Evolutionary conservation across 2,113 vertebrate species (phyloP).

Genomic region (Equus quagga): DNA sequence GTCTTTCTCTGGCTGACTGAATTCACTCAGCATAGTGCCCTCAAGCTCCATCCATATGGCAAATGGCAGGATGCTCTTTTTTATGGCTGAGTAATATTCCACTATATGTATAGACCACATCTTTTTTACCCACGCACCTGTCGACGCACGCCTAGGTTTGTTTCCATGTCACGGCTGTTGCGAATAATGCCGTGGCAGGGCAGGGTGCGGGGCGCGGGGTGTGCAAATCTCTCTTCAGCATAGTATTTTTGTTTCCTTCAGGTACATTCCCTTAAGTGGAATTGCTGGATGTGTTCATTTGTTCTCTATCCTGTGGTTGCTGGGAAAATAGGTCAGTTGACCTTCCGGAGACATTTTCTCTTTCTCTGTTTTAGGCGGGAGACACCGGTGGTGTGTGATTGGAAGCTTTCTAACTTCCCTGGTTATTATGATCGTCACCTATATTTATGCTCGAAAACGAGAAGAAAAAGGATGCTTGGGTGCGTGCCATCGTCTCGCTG

Average conservation of each 20-base stretch:
- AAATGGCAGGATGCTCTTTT: background rate
- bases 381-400: fast-evolving
- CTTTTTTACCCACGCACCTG: fast-evolving
- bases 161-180: background rate
- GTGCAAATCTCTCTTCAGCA: background rate
- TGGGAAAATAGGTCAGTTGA: fast-evolving
- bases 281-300: no score
- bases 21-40: background rate
- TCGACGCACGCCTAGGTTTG: no score
- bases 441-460: background rate
- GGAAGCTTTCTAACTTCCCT: background rate
- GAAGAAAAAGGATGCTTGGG: fast-evolving
- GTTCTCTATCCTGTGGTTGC: background rate
- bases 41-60: background rate
- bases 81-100: no score
- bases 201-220: no score
- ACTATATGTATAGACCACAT: fast-evolving
- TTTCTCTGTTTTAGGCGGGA: fast-evolving
- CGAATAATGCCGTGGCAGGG: no score
- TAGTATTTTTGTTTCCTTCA: fast-evolving
- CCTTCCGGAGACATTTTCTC: background rate
- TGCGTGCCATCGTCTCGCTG: fast-evolving
- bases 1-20: background rate
- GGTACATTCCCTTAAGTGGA: no score
- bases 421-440: background rate